Evolutionary conservation across 2,888 invertebrate genomes (phyloP), one percentile per base, ranked within the genome.

Genomic region (Tenthredo scrophulariae): DNA sequence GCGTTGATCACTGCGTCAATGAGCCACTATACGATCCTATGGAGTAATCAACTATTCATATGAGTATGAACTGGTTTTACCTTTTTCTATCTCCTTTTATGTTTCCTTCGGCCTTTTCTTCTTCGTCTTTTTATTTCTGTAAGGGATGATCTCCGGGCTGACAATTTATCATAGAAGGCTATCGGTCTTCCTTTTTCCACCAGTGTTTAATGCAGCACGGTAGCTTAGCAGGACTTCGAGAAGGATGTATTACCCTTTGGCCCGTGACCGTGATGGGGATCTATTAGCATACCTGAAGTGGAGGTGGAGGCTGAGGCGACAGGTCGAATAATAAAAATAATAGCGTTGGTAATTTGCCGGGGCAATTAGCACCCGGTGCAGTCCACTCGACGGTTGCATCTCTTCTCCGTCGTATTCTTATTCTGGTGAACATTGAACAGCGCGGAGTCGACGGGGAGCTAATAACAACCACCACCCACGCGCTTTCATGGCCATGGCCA

Each of bases 351-450:
- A 43, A 83, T 83, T 83, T 83, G 70, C 83, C 29, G 29, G 70
- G 62, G 67, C 83, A 83, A 83, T 83, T 83, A 83, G 83, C 83
- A 80, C 80, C 80, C 80, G 10, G 58, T 18, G 80, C 33, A 58
- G 80, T n/a, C 33, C 29, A 54, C 50, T 77, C 77, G 40, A n/a
- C 43, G 40, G 26, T 74, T 13, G 72, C 43, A 22, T 10, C 43
- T 74, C 43, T n/a, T 10, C 22, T 18, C 22, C 40, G 9, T 74
- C 72, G 43, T 22, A 7, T 43, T 74, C 72, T 74, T 43, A 43
- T 43, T 29, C 22, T 40, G 33, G 37, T 26, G 29, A 70, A 46
- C 67, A 83, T 83, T 70, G 83, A 83, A 83, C 83, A 29, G 83
- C 67, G 67, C 37, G 18, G 67, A 62, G 67, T 83, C 43, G 29